phyloP scores from a whole-genome alignment of 2,113 vertebrate genomes.

The Corythornis cristatus region DNA sequence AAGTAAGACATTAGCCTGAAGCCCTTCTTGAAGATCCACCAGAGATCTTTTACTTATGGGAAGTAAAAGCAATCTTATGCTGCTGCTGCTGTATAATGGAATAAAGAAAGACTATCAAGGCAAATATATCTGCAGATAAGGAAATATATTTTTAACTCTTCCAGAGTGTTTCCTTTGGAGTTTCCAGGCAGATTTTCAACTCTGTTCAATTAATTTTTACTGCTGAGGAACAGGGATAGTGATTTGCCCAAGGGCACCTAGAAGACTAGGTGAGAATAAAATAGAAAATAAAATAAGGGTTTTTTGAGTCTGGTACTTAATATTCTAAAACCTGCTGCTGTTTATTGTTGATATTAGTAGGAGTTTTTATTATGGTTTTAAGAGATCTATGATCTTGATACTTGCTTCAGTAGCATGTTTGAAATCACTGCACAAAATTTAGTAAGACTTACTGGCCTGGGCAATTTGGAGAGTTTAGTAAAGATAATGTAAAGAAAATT shows the following conservation, averaged over 20 bases:
- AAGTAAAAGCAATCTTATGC: background rate
- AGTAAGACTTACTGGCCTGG: background rate
- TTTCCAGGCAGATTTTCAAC: slow-evolving; percentile 5
- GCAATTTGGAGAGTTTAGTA: background rate
- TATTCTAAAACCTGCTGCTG: background rate
- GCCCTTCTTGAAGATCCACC: background rate
- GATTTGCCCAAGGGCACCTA: slow-evolving; percentile 49
- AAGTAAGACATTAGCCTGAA: slow-evolving; percentile 51
- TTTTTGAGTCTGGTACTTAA: background rate
- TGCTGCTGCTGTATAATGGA: slow-evolving; percentile 3
- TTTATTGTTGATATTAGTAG: background rate
- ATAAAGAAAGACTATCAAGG: slow-evolving; percentile 29
- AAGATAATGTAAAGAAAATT: background rate
- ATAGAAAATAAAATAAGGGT: background rate
- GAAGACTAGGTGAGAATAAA: background rate
- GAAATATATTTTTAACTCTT: slow-evolving; percentile 23
- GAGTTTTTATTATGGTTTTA: background rate
- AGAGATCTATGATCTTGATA: background rate
- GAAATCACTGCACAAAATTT: background rate
- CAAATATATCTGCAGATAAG: slow-evolving; percentile 3
- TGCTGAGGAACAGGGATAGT: background rate
- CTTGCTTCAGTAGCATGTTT: background rate
- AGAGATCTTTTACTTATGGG: background rate
- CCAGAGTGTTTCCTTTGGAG: background rate
- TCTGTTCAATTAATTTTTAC: slow-evolving; percentile 9